Conservation (phyloP, 2,113 vertebrate genomes). For the Dicrurus megarhynchus region DNA sequence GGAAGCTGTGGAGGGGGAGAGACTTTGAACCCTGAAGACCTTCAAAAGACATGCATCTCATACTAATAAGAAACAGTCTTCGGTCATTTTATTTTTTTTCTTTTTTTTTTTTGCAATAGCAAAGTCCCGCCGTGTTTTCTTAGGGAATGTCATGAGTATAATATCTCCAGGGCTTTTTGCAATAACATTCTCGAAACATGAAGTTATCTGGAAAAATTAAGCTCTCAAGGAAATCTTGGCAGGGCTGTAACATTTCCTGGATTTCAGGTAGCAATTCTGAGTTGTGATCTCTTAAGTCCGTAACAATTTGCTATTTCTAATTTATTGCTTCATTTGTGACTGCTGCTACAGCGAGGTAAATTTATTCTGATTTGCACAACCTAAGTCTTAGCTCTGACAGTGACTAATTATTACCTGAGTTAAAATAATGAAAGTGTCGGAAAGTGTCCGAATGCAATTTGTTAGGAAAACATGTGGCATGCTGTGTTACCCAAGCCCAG, state of each 20-base stretch:
- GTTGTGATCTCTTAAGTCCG: slow-evolving; percentile 80
- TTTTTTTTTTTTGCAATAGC: background rate
- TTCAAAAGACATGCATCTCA: slow-evolving; percentile 61
- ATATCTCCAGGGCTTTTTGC: slow-evolving; percentile 29
- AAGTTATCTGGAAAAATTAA: slow-evolving; percentile 73
- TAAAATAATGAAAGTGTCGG: slow-evolving; percentile 90
- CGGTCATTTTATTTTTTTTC: background rate
- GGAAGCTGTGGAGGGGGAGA: slow-evolving; percentile 28
- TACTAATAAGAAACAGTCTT: slow-evolving; percentile 46
- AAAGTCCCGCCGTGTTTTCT: background rate
- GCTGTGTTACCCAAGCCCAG: slow-evolving; percentile 78
- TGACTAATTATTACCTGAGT: slow-evolving; percentile 90
- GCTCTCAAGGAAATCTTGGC: slow-evolving; percentile 71
- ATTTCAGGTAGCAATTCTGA: slow-evolving; percentile 75
- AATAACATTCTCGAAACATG: background rate
- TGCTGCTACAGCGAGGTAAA: slow-evolving; percentile 83
- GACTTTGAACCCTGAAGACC: slow-evolving; percentile 64
- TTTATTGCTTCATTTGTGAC: slow-evolving; percentile 90
- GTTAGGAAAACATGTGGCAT: slow-evolving; percentile 87
- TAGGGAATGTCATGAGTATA: background rate
- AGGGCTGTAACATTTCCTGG: slow-evolving; percentile 61
- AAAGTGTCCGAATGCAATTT: slow-evolving; percentile 89
- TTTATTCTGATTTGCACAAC: slow-evolving; percentile 89
- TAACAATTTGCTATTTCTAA: slow-evolving; percentile 87
- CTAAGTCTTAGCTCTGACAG: slow-evolving; percentile 84